A percentile compares a stretch with the other conserved stretches of the same genome.
Conservation (phyloP, 2,113 vertebrate species). For the Xerus inauris region DNA sequence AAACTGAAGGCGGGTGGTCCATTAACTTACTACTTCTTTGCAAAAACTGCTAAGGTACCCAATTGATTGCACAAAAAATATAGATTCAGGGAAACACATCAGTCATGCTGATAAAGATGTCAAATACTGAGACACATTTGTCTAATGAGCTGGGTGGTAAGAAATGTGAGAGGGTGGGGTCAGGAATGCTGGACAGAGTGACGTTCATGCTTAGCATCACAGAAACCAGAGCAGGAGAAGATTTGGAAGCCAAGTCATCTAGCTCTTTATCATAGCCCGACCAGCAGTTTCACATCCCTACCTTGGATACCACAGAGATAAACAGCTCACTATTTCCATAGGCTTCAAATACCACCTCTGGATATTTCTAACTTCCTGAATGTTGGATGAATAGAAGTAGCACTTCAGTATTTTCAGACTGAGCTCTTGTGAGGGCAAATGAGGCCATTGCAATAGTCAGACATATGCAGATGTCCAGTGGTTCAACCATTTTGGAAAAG, state of each 20-base stretch:
- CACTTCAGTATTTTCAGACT: not conserved
- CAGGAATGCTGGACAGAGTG: not conserved
- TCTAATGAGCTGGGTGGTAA: conserved; percentile 20
- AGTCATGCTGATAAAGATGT: conserved; percentile 66
- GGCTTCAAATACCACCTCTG: not conserved
- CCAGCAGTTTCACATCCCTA: not conserved
- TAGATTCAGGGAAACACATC: conserved; percentile 51
- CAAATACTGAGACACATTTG: conserved; percentile 48
- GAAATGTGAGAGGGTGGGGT: conserved; percentile 55
- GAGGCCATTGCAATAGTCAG: not conserved
- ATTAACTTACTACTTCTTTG: conserved; percentile 21
- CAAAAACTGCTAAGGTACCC: conserved; percentile 38
- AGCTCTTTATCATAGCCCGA: not conserved
- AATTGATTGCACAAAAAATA: conserved; percentile 59
- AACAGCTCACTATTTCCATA: not conserved
- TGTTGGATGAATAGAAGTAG: not conserved
- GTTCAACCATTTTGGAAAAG: not conserved
- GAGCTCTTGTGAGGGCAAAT: not conserved
- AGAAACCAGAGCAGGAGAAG: not conserved
- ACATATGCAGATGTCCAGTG: not conserved
- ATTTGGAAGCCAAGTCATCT: not conserved
- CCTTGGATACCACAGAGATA: not conserved
- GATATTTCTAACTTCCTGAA: not conserved
- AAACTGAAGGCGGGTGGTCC: conserved; percentile 48
- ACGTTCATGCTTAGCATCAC: not conserved